These are phyloP conservation scores for Myocastor coypus DNA, from an alignment of 2,113 vertebrate genomes.

Conservation along the genomic window DNA sequence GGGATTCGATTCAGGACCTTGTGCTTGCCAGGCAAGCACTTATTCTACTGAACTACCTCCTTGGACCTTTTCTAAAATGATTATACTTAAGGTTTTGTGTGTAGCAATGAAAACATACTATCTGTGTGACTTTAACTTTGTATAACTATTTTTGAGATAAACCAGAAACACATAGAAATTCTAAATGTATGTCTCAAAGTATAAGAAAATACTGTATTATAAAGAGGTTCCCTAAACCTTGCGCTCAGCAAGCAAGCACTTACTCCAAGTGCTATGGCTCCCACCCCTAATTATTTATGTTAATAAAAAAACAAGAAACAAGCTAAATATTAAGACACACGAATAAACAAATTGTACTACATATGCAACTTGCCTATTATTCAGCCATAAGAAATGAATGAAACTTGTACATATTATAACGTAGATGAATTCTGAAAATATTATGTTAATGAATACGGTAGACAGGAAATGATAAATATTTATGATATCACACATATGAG, in stretches of 20 bases:
- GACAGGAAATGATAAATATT: not conserved
- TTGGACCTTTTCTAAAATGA: not conserved
- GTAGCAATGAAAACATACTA: not conserved
- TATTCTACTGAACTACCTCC: no score
- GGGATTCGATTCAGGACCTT: no score
- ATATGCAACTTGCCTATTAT: not conserved
- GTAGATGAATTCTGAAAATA: not conserved
- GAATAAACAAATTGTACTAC: not conserved
- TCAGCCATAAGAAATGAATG: not conserved
- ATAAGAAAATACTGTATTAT: not conserved
- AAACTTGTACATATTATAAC: not conserved
- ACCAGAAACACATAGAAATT: not conserved
- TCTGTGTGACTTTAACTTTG: not conserved
- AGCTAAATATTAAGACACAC: not conserved
- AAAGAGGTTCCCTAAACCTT: not conserved
- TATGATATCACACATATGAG: not conserved
- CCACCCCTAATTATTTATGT: not conserved
- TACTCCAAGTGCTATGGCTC: no score
- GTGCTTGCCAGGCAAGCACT: no score
- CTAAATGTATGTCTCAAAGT: not conserved
- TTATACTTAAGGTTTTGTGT: not conserved
- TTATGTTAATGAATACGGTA: not conserved
- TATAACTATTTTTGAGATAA: constrained; percentile 1
- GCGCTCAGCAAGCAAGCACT: no score
- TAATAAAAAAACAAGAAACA: constrained; percentile 36